phyloP scores from a whole-genome alignment of 2,797 vertebrate species.

The Paguma larvata region DNA sequence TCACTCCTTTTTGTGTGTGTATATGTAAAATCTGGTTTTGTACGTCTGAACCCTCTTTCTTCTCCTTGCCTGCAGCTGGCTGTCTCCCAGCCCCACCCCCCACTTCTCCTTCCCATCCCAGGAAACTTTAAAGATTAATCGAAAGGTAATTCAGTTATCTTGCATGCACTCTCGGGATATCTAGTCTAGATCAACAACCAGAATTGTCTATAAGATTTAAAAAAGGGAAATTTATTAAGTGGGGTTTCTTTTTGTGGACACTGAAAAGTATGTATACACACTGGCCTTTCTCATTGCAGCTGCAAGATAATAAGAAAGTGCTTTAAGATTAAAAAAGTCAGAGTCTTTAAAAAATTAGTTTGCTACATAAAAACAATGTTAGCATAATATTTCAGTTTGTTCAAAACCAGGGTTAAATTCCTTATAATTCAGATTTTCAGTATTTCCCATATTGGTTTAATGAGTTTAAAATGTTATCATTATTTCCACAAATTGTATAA shows the following conservation, averaged over 20 bases:
- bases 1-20: background rate
- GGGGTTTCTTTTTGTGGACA: background rate
- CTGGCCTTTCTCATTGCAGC: slow-evolving; percentile 11
- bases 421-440: background rate
- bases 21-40: background rate
- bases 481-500: slow-evolving; percentile 31
- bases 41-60: background rate
- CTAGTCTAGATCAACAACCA: background rate
- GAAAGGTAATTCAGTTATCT: slow-evolving; percentile 46
- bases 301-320: background rate
- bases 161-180: background rate
- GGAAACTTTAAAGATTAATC: background rate
- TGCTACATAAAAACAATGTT: background rate
- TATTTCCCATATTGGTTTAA: background rate
- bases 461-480: slow-evolving; percentile 19
- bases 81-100: background rate
- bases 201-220: background rate
- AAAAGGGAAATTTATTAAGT: background rate
- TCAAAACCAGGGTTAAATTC: background rate
- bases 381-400: slow-evolving; percentile 11
- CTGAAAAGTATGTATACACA: background rate
- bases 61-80: background rate
- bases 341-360: slow-evolving; percentile 13
- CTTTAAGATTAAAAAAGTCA: slow-evolving; percentile 51
- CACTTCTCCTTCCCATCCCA: background rate